Evolutionary conservation across 1,140 invertebrate genomes (phyloP).

Genomic region (Zaprionus inermis): DNA sequence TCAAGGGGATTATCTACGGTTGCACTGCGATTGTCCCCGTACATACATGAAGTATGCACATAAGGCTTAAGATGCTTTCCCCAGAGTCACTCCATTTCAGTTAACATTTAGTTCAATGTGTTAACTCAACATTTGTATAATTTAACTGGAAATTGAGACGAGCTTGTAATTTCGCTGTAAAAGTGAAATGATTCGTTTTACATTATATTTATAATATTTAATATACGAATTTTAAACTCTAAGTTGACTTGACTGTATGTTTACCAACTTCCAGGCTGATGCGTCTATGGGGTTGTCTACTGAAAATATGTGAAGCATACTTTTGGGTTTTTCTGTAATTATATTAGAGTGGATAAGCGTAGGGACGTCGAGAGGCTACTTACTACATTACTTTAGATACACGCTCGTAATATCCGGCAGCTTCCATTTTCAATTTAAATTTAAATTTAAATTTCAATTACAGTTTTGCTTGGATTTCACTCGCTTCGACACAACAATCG

Average conservation of each 20-base stretch:
- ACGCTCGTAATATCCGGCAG: too few relatives aligned
- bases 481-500: neutral
- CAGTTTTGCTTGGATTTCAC: neutral
- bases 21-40: neutral
- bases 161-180: neutral
- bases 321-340: neutral
- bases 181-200: neutral
- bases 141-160: neutral
- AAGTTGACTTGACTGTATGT: too few relatives aligned
- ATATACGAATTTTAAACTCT: slow-evolving; percentile 1
- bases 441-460: neutral
- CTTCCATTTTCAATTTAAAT: too few relatives aligned
- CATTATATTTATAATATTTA: slow-evolving; percentile 6
- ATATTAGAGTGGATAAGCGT: neutral
- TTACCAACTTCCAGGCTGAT: too few relatives aligned
- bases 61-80: neutral
- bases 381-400: too few relatives aligned
- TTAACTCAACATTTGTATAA: neutral
- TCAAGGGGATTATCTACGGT: neutral
- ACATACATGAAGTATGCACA: neutral
- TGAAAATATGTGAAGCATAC: neutral
- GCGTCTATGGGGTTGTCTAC: too few relatives aligned
- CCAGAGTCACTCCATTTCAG: slow-evolving; percentile 2
- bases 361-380: too few relatives aligned
- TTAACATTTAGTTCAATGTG: neutral